Base-by-base conservation (phyloP, 1,140 invertebrate genomes). In the Paracyclopina nana region DNA sequence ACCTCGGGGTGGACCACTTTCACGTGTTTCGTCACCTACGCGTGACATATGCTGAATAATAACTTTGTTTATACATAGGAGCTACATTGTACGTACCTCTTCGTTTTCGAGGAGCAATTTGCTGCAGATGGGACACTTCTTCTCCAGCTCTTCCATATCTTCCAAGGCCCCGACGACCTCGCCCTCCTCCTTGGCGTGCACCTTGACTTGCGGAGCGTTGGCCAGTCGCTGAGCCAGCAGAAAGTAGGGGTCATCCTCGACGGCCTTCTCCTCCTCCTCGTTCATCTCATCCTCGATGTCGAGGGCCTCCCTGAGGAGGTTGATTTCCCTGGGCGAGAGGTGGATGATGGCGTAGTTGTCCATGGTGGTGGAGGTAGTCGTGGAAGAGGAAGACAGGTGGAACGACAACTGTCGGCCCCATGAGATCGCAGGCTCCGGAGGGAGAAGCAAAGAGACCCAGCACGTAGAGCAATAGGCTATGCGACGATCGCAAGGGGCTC, bases 211-310 rank as follows among this genome's bases (percentile, higher is more conserved):
- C 40, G 24, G 30, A n/a, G 30, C 9, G 14, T 31, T 31, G 9
- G 30, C 9, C 9, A 31, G 30, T n/a, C n/a, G 30, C n/a, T 31
- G 14, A 18, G 40, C 14, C 8, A 42, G 6, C 8, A 6, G 8
- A 12, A 42, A 18, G 14, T 42, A n/a, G 8, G 40, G 40, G 8
- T 42, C 40, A 42, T 22, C 14, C 20, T 42, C n/a, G 20, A 42
- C 40, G 6, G 6, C 40, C 24, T 42, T 22, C 6, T 42, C 40
- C 24, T 42, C 40, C 24, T 42, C 40, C 6, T 42, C 40, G 8
- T 42, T 22, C 40, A 42, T 42, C 14, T 42, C 40, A 22, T 42
- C 40, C n/a, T 42, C 40, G 8, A 42, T 42, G 8, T 42, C 40
- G n/a, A 42, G 14, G 8, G 14, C 40, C 14, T 42, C 40, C 6